Conservation (phyloP, 2,113 vertebrate genomes). For the Periophthalmus modestus region DNA sequence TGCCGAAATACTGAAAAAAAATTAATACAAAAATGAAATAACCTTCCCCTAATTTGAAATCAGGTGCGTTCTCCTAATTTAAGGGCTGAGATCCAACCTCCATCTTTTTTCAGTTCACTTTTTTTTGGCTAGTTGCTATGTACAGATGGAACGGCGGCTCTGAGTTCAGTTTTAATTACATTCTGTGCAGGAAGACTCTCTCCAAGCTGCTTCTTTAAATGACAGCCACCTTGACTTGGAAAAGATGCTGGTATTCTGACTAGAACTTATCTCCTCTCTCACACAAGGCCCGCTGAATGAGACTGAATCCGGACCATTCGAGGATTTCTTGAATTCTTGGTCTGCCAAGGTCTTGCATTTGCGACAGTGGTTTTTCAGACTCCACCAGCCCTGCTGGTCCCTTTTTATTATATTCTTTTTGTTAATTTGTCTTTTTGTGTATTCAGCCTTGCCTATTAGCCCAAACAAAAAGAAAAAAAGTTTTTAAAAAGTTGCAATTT, state of each 20-base stretch:
- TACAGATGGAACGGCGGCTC: constrained; percentile 7
- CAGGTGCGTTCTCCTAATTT: background rate
- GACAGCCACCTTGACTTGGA: constrained; percentile 10
- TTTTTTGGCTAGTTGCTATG: background rate
- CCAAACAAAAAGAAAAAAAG: background rate
- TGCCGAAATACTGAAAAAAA: background rate
- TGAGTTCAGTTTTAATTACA: constrained; percentile 10
- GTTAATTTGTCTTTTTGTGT: background rate
- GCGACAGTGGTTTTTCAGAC: background rate
- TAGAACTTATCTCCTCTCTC: background rate
- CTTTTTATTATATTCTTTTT: background rate
- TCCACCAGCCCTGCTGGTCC: background rate
- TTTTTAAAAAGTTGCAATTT: background rate
- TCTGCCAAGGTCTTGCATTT: background rate
- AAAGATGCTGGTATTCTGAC: background rate
- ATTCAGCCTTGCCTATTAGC: background rate
- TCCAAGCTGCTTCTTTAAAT: constrained; percentile 12
- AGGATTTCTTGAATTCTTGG: background rate
- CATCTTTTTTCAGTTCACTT: background rate
- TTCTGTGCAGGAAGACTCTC: constrained; percentile 6
- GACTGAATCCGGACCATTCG: background rate
- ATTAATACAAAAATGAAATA: background rate
- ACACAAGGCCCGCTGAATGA: background rate
- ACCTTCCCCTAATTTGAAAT: background rate
- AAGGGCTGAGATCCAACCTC: background rate